Evolutionary conservation across 1,140 invertebrate genomes (phyloP).

Genomic region (Rhizoglyphus robini): DNA sequence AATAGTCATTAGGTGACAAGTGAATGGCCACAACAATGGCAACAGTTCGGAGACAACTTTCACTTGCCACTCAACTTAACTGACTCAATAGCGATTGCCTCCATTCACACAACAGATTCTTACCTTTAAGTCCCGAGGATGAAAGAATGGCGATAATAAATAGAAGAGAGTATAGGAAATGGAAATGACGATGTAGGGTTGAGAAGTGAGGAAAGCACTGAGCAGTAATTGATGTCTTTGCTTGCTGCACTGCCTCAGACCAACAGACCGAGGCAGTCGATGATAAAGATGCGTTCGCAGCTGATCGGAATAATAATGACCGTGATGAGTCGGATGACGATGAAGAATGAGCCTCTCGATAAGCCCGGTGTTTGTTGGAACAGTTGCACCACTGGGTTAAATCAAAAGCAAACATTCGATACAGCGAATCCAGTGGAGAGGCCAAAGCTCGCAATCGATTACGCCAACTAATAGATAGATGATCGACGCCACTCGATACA

Average conservation of each 20-base stretch:
- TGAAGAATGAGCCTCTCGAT: background rate
- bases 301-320: constrained; percentile 3
- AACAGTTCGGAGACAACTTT: too few relatives aligned
- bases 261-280: background rate
- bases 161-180: background rate
- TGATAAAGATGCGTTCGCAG: background rate
- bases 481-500: constrained; percentile 1
- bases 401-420: background rate
- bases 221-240: background rate
- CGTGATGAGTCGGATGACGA: background rate
- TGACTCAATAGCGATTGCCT: too few relatives aligned
- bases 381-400: background rate
- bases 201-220: background rate
- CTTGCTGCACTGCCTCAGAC: background rate
- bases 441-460: constrained; percentile 1
- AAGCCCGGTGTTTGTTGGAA: constrained; percentile 5
- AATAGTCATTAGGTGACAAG: too few relatives aligned
- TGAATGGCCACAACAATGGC: too few relatives aligned
- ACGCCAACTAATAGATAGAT: constrained; percentile 1
- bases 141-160: background rate
- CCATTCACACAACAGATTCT: too few relatives aligned
- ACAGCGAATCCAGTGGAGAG: background rate
- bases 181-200: background rate
- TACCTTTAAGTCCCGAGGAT: constrained; percentile 2
- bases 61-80: too few relatives aligned